Percentiles rank a stretch among this genome's conserved stretches.
These are phyloP conservation scores for Nycticryphes semicollaris DNA, from an alignment of 2,113 vertebrate species.

Conservation along the genomic window DNA sequence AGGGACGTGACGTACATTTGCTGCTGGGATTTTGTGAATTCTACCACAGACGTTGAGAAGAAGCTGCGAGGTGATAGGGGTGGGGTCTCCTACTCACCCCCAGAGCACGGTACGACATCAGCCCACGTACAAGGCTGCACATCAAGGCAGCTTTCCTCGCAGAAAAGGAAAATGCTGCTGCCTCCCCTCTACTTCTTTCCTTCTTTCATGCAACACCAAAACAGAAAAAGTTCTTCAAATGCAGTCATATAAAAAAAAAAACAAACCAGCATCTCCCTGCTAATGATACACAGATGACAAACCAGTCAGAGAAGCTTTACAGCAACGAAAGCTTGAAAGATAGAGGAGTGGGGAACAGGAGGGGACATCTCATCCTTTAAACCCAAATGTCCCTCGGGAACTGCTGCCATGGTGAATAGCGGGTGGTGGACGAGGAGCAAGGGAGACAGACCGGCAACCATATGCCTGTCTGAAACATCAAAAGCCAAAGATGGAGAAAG, in stretches of 20 bases:
- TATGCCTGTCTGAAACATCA: constrained; percentile 8
- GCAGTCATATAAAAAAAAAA: neutral
- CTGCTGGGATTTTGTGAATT: neutral
- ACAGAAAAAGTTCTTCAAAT: neutral
- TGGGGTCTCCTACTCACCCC: neutral
- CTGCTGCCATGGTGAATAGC: neutral
- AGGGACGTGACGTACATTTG: neutral
- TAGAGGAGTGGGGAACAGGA: neutral
- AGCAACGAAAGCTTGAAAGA: neutral
- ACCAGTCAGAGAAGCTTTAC: neutral
- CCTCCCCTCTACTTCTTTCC: neutral
- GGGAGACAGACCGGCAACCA: neutral
- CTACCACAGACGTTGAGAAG: neutral
- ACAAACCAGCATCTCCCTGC: neutral
- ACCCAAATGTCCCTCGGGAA: neutral
- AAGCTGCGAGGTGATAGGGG: neutral
- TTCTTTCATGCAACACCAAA: neutral
- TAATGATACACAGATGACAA: neutral
- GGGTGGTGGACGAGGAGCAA: neutral
- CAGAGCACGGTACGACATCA: neutral
- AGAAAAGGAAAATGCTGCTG: neutral
- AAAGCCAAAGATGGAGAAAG: neutral
- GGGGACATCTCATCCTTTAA: neutral
- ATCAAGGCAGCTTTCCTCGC: neutral
- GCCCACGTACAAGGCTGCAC: neutral